Percentiles rank a stretch among this genome's conserved stretches.
These are phyloP conservation scores for Typhlichthys eigenmanni DNA, from an alignment of 2,797 vertebrate genomes.

Conservation along the genomic window DNA sequence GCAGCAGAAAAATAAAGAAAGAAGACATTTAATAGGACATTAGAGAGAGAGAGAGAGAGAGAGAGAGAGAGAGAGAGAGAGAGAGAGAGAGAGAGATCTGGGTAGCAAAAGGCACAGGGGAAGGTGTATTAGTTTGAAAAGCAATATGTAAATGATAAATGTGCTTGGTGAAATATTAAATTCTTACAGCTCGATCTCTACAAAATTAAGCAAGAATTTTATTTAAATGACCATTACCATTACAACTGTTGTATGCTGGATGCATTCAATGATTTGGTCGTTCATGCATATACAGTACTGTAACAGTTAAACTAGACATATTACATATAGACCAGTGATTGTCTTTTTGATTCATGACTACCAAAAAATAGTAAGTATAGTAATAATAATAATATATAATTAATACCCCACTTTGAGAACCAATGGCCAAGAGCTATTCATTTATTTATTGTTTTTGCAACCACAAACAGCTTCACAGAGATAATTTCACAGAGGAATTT, in stretches of 20 bases:
- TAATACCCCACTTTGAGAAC: too few species aligned
- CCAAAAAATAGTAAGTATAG: background rate
- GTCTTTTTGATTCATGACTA: too few species aligned
- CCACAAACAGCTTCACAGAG: too few species aligned
- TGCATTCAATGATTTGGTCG: conserved; percentile 21
- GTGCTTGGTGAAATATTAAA: background rate
- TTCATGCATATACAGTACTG: conserved; percentile 4
- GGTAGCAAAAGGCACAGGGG: conserved; percentile 36
- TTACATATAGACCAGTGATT: background rate
- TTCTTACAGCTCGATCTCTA: too few species aligned
- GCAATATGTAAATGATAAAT: conserved; percentile 54
- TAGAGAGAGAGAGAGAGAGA: conserved; percentile 25
- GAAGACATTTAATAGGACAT: conserved; percentile 74
- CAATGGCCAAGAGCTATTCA: too few species aligned
- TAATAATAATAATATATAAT: background rate
- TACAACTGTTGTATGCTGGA: conserved; percentile 31
- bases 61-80: conserved; percentile 31
- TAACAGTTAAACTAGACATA: background rate
- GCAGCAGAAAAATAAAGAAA: conserved; percentile 85
- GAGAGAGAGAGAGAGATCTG: conserved; percentile 26
- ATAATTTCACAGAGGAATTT: background rate
- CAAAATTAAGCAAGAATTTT: too few species aligned
- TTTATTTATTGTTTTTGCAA: too few species aligned
- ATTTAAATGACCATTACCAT: background rate
- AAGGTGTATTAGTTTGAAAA: conserved; percentile 63